phyloP scores from a whole-genome alignment of 2,797 vertebrate genomes.

The Sphaeramia orbicularis region DNA sequence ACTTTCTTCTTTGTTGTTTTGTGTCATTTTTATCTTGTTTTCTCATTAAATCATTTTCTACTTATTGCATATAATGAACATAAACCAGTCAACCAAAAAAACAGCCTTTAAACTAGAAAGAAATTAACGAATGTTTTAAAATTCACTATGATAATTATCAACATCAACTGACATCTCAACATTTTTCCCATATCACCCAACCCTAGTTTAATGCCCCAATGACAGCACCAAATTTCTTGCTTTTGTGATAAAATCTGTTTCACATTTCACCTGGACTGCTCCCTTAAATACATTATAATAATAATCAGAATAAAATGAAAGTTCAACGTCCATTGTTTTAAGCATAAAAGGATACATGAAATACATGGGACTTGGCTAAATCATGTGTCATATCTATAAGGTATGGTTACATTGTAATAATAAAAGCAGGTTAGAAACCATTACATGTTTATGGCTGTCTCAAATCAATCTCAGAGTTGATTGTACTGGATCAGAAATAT shows the following conservation, averaged over 20 bases:
- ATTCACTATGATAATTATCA: background rate
- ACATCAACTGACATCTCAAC: constrained; percentile 3
- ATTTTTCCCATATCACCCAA: no score
- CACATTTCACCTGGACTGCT: no score
- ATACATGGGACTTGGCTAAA: constrained; percentile 33
- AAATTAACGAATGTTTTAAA: no score
- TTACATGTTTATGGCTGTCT: background rate
- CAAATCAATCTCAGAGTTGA: constrained; percentile 1
- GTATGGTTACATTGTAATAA: constrained; percentile 39
- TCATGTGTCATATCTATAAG: constrained; percentile 22
- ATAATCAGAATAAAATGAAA: background rate
- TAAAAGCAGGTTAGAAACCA: constrained; percentile 39
- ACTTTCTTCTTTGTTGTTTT: no score
- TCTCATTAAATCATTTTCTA: no score
- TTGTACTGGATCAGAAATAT: constrained; percentile 11
- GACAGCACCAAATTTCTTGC: background rate
- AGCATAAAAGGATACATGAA: constrained; percentile 29
- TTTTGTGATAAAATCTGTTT: no score
- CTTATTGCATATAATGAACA: no score
- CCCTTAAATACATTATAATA: no score
- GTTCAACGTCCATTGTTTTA: constrained; percentile 10
- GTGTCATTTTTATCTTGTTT: no score
- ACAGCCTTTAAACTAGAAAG: no score
- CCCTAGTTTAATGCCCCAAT: background rate
- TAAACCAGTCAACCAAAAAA: no score